phyloP scores from a whole-genome alignment of 2,888 invertebrate genomes.

The Taphrorychus bicolor region DNA sequence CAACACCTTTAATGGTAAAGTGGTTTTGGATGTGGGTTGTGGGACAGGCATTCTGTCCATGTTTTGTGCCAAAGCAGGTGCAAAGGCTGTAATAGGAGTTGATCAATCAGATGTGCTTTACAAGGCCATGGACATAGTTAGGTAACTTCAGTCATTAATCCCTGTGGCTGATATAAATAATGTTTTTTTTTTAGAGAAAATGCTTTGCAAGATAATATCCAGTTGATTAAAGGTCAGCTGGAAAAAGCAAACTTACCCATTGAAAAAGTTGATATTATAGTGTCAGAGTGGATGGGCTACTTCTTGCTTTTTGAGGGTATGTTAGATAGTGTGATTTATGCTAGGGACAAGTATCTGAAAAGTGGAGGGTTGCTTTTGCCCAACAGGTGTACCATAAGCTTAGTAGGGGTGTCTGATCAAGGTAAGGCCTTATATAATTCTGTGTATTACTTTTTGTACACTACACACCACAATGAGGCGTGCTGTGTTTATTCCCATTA shows the following conservation, averaged over 20 bases:
- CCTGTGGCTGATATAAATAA: too few species aligned
- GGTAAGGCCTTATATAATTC: too few species aligned
- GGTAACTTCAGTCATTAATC: slow-evolving; percentile 64
- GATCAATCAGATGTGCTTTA: slow-evolving; percentile 97
- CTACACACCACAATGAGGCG: background rate
- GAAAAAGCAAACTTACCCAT: slow-evolving; percentile 81
- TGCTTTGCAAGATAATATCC: slow-evolving; percentile 73
- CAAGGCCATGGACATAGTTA: slow-evolving; percentile 93
- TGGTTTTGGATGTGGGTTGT: slow-evolving; percentile 95
- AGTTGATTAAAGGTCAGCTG: slow-evolving; percentile 82
- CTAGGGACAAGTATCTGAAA: slow-evolving; percentile 81
- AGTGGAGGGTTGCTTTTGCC: slow-evolving; percentile 82
- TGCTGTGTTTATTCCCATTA: background rate
- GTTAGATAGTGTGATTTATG: slow-evolving; percentile 92
- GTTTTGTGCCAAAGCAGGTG: slow-evolving; percentile 96
- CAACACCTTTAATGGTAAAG: slow-evolving; percentile 73
- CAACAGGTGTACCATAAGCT: slow-evolving; percentile 81
- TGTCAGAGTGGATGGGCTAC: slow-evolving; percentile 99
- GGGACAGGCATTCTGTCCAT: slow-evolving; percentile 98
- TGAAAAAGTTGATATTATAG: slow-evolving; percentile 86
- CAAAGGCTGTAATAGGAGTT: slow-evolving; percentile 87
- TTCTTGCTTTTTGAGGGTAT: slow-evolving; percentile 96
- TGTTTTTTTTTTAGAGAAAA: slow-evolving; percentile 70
- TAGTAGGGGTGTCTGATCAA: slow-evolving; percentile 80
- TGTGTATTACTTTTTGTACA: background rate